Percentiles rank a stretch among this genome's conserved stretches.
Conservation (phyloP, 2,888 invertebrate species). For the Platerodrilus igneus region DNA sequence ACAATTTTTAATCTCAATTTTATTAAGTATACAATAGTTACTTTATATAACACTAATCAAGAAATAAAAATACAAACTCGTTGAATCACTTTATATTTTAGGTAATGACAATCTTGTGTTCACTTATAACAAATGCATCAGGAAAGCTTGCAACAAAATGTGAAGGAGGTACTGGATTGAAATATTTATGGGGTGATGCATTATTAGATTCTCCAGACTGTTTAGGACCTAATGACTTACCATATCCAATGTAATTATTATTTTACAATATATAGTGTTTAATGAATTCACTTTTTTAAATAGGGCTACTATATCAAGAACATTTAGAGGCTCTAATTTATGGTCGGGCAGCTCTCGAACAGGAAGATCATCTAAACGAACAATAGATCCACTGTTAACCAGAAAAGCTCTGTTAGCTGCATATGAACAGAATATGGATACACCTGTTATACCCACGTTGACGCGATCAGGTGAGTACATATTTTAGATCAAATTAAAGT, state of each 20-base stretch:
- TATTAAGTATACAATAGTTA: too few relatives aligned
- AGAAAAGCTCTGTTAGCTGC: constrained; percentile 64
- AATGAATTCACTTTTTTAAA: too few relatives aligned
- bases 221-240: constrained; percentile 74
- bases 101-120: constrained; percentile 35
- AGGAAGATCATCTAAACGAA: constrained; percentile 58
- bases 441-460: constrained; percentile 34
- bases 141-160: constrained; percentile 47
- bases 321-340: constrained; percentile 58
- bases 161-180: constrained; percentile 62
- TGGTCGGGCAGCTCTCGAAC: constrained; percentile 66
- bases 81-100: constrained; percentile 30
- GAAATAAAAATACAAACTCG: constrained; percentile 1
- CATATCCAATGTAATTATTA: constrained; percentile 80
- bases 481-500: constrained; percentile 20
- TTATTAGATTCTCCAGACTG: constrained; percentile 72
- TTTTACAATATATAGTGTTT: too few relatives aligned
- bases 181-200: constrained; percentile 87
- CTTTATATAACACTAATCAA: background rate
- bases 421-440: constrained; percentile 52
- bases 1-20: too few relatives aligned
- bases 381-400: constrained; percentile 70
- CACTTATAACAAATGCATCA: constrained; percentile 29
- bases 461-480: constrained; percentile 51
- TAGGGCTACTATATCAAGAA: constrained; percentile 74